A percentile compares a stretch with the other conserved stretches of the same genome.
Conservation (phyloP, 1,140 invertebrate species). For the Brachionus sp. region DNA sequence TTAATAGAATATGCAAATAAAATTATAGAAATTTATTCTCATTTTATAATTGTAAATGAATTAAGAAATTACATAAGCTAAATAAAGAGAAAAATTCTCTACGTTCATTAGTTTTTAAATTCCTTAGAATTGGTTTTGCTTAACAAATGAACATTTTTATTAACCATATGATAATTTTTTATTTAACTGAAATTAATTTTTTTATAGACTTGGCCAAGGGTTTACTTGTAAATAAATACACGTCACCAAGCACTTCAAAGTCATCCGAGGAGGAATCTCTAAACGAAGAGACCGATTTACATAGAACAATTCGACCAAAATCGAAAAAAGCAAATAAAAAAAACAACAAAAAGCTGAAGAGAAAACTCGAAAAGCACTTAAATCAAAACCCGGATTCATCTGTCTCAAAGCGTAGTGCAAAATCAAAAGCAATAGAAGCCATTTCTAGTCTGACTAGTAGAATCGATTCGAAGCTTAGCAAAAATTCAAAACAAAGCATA, state of each 20-base stretch:
- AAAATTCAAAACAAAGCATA: neutral
- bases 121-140: neutral
- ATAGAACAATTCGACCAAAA: neutral
- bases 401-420: constrained; percentile 5
- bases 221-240: constrained; percentile 24
- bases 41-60: neutral
- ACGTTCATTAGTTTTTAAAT: neutral
- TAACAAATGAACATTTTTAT: neutral
- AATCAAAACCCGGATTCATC: neutral
- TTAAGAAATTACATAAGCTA: neutral
- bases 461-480: constrained; percentile 1
- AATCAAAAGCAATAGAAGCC: constrained; percentile 19
- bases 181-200: neutral
- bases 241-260: neutral
- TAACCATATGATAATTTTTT: neutral
- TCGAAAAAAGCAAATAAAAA: constrained; percentile 22
- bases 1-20: neutral
- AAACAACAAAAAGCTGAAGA: neutral
- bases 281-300: neutral
- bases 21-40: neutral
- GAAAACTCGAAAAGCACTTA: neutral
- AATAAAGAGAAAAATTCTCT: neutral
- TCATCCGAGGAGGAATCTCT: constrained; percentile 1
- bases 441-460: neutral
- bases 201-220: constrained; percentile 3